phyloP scores from a whole-genome alignment of 2,888 invertebrate genomes.

The Agonopterix heracliana region DNA sequence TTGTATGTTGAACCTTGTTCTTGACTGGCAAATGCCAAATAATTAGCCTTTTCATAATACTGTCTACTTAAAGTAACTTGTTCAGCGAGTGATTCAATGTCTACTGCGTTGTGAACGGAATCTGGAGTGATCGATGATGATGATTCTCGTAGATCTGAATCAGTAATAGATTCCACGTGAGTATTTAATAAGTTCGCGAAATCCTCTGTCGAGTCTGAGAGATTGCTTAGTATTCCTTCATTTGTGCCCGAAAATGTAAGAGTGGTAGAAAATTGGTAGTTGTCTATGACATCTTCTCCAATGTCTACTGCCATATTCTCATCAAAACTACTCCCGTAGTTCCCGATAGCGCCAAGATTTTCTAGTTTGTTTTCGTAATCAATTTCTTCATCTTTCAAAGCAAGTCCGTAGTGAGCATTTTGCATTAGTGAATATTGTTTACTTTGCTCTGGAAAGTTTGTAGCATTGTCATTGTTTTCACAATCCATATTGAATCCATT shows the following conservation, averaged over 20 bases:
- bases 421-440: slow-evolving; percentile 88
- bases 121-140: slow-evolving; percentile 84
- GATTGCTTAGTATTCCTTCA: slow-evolving; percentile 85
- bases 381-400: slow-evolving; percentile 88
- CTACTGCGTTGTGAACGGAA: slow-evolving; percentile 78
- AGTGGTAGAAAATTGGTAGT: slow-evolving; percentile 85
- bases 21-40: slow-evolving; percentile 64
- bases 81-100: slow-evolving; percentile 86
- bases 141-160: slow-evolving; percentile 81
- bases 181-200: slow-evolving; percentile 85
- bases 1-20: slow-evolving; percentile 76
- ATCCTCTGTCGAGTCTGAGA: slow-evolving; percentile 88
- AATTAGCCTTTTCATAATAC: slow-evolving; percentile 71
- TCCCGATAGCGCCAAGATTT: slow-evolving; percentile 78
- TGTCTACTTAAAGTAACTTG: slow-evolving; percentile 80
- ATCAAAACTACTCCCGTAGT: slow-evolving; percentile 80
- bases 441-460: slow-evolving; percentile 71
- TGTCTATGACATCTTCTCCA: slow-evolving; percentile 86
- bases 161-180: slow-evolving; percentile 80
- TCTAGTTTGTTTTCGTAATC: slow-evolving; percentile 87
- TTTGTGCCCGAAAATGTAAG: slow-evolving; percentile 86
- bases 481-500: slow-evolving; percentile 86
- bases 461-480: slow-evolving; percentile 79
- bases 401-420: slow-evolving; percentile 87
- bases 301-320: slow-evolving; percentile 91